A percentile compares a stretch with the other conserved stretches of the same genome.
phyloP scores from a whole-genome alignment of 2,888 invertebrate genomes.

The Celastrina argiolus region DNA sequence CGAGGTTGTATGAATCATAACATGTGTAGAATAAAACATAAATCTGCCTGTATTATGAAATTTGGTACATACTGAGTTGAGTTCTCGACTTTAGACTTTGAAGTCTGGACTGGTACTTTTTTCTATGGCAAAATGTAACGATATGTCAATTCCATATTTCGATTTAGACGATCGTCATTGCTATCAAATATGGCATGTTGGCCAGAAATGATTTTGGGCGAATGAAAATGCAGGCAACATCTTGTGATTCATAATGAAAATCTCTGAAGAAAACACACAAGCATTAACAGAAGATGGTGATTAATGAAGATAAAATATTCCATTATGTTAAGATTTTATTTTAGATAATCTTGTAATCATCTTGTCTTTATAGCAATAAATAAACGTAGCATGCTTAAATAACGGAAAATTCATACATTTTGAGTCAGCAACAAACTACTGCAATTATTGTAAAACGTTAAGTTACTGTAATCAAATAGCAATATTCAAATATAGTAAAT shows the following conservation, averaged over 20 bases:
- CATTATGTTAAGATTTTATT: not conserved
- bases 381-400: not conserved
- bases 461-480: not conserved
- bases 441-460: not conserved
- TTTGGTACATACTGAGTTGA: no score
- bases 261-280: not conserved
- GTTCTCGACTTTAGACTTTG: no score
- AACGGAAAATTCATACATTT: not conserved
- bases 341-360: constrained; percentile 3
- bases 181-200: no score
- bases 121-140: no score
- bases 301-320: not conserved
- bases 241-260: not conserved
- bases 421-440: not conserved
- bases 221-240: not conserved
- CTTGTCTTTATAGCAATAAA: not conserved
- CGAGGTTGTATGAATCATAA: not conserved
- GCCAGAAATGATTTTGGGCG: not conserved
- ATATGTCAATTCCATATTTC: no score
- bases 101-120: no score
- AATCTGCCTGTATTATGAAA: no score
- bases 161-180: no score
- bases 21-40: not conserved
- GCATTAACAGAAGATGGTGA: not conserved
- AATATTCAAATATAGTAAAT: not conserved